These are phyloP conservation scores for Ptychadena robeensis DNA, from an alignment of 2,797 vertebrate genomes.

Conservation along the genomic window DNA sequence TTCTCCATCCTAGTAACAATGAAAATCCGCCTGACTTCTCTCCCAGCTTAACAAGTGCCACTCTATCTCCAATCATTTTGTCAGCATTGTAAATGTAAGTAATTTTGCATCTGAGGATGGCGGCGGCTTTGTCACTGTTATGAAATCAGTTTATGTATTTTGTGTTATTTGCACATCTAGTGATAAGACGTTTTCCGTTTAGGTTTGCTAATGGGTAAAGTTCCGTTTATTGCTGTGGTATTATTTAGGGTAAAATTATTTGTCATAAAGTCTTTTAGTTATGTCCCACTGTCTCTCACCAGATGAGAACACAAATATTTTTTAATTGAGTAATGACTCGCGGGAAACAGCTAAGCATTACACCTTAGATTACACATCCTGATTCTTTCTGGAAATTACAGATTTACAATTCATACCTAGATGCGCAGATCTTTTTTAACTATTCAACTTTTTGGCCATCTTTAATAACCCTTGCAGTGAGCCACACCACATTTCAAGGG, in stretches of 20 bases:
- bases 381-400: not conserved
- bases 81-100: conserved; percentile 45
- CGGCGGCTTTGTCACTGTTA: conserved; percentile 10
- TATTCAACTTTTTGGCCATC: too few species aligned
- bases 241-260: not conserved
- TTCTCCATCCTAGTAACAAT: conserved; percentile 49
- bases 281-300: not conserved
- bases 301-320: not conserved
- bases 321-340: not conserved
- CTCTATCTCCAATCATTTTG: conserved; percentile 41
- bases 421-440: too few species aligned
- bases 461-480: too few species aligned
- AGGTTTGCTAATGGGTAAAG: not conserved
- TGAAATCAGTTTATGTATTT: conserved; percentile 19
- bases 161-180: not conserved
- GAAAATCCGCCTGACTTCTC: conserved; percentile 34
- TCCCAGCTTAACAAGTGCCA: conserved; percentile 47
- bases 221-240: not conserved
- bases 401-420: too few species aligned
- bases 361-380: not conserved
- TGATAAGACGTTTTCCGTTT: not conserved
- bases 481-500: too few species aligned
- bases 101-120: not conserved
- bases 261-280: not conserved
- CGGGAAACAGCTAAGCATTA: too few species aligned